phyloP scores from a whole-genome alignment of 1,140 invertebrate genomes.

The Orussus abietinus region DNA sequence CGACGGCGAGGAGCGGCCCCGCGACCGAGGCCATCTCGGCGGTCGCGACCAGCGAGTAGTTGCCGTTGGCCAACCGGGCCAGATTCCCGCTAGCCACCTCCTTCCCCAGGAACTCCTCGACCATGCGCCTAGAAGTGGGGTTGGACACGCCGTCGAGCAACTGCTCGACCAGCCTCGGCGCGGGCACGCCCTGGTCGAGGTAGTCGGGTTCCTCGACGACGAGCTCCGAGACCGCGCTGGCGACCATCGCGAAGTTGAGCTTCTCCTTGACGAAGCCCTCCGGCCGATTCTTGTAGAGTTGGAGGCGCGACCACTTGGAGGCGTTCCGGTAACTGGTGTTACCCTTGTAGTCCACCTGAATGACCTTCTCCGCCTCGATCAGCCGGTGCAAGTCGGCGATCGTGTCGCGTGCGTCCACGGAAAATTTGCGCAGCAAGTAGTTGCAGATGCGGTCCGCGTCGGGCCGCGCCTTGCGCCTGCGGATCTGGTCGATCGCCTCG shows the following conservation, averaged over 20 bases:
- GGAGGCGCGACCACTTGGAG: conserved; percentile 62
- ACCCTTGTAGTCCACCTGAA: conserved; percentile 84
- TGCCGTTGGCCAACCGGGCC: conserved; percentile 63
- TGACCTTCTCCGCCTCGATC: conserved; percentile 71
- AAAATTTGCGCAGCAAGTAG: conserved; percentile 70
- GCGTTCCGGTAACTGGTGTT: conserved; percentile 80
- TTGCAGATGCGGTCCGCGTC: conserved; percentile 79
- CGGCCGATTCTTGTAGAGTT: conserved; percentile 51
- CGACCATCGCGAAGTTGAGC: conserved; percentile 54
- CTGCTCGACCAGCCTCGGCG: conserved; percentile 60
- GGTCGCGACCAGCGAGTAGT: conserved; percentile 61
- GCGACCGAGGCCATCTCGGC: conserved; percentile 29
- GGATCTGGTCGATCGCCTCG: conserved; percentile 79
- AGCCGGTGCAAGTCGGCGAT: conserved; percentile 70
- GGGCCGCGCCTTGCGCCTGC: conserved; percentile 75
- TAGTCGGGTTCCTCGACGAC: conserved; percentile 69
- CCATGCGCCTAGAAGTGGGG: conserved; percentile 62
- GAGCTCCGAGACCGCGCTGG: conserved; percentile 64
- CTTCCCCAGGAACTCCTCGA: conserved; percentile 63
- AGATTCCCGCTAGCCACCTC: conserved; percentile 65
- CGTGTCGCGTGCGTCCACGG: conserved; percentile 67
- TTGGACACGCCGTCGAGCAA: conserved; percentile 61
- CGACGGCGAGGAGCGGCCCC: conserved; percentile 4
- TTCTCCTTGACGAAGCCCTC: conserved; percentile 48
- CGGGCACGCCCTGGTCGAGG: conserved; percentile 65